These are phyloP conservation scores for Eptatretus burgeri DNA, from an alignment of 2,113 vertebrate genomes.

Conservation along the genomic window DNA sequence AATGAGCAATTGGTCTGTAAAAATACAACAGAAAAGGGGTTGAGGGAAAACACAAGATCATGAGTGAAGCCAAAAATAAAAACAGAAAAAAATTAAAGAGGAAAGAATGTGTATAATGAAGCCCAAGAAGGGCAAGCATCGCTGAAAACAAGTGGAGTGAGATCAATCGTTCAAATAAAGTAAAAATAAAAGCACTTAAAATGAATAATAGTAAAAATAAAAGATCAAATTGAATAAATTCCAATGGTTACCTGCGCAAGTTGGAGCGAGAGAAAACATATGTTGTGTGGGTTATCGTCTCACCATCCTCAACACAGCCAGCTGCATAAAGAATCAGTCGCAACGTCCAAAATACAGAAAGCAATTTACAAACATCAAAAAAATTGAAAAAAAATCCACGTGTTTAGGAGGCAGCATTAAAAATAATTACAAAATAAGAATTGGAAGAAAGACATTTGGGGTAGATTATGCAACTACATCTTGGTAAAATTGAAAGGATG, in stretches of 20 bases:
- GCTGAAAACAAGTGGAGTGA: too few relatives aligned
- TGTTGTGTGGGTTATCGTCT: conserved; percentile 70
- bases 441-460: too few relatives aligned
- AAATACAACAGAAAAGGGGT: background rate
- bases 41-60: background rate
- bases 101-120: background rate
- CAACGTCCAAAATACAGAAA: too few relatives aligned
- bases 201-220: background rate
- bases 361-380: too few relatives aligned
- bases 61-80: background rate
- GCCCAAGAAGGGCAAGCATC: too few relatives aligned
- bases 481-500: too few relatives aligned
- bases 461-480: too few relatives aligned
- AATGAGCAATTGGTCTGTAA: conserved; percentile 50
- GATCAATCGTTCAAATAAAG: too few relatives aligned
- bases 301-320: conserved; percentile 67
- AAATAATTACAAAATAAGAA: too few relatives aligned
- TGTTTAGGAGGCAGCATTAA: too few relatives aligned
- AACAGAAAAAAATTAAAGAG: background rate
- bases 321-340: conserved; percentile 20
- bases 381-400: too few relatives aligned
- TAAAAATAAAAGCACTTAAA: too few relatives aligned
- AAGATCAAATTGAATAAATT: background rate
- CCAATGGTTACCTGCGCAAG: conserved; percentile 37
- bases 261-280: conserved; percentile 72